These are phyloP conservation scores for Enoplosus armatus DNA, from an alignment of 2,797 vertebrate species.

Conservation along the genomic window DNA sequence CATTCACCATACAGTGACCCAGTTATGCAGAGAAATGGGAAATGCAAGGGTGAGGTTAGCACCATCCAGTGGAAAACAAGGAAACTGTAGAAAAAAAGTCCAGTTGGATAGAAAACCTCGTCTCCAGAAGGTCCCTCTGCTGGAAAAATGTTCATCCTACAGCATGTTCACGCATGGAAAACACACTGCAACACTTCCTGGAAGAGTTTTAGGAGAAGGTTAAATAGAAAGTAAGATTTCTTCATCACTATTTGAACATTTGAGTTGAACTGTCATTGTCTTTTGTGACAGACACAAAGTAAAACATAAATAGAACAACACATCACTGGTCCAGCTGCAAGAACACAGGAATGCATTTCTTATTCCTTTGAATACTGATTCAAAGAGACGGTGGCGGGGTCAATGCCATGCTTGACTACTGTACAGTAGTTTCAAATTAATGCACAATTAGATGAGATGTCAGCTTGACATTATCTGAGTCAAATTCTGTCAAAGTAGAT, in stretches of 20 bases:
- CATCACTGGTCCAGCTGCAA: not conserved
- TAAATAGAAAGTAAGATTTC: not conserved
- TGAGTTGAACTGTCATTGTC: not conserved
- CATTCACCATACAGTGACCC: conserved; percentile 67
- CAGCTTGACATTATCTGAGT: not conserved
- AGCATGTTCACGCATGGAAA: conserved; percentile 14
- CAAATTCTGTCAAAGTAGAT: not conserved
- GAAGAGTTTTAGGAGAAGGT: conserved; percentile 4
- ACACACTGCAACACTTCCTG: conserved; percentile 12
- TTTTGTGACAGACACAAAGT: not conserved
- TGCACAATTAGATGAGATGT: not conserved
- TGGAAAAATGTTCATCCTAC: conserved; percentile 72
- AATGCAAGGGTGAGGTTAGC: conserved; percentile 57
- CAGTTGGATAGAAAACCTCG: conserved; percentile 15
- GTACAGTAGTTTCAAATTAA: not conserved
- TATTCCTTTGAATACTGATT: not conserved
- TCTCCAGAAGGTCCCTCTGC: conserved; percentile 74
- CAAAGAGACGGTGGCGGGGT: not conserved
- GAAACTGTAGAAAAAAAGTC: conserved; percentile 59
- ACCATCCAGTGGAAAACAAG: conserved; percentile 80
- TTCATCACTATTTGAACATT: not conserved
- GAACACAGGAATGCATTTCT: not conserved
- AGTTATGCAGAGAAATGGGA: conserved; percentile 49
- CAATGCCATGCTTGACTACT: not conserved
- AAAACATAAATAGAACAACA: not conserved